A percentile compares a stretch with the other conserved stretches of the same genome.
Evolutionary conservation across 2,113 vertebrate species (phyloP).

Genomic region (Girardinichthys multiradiatus): DNA sequence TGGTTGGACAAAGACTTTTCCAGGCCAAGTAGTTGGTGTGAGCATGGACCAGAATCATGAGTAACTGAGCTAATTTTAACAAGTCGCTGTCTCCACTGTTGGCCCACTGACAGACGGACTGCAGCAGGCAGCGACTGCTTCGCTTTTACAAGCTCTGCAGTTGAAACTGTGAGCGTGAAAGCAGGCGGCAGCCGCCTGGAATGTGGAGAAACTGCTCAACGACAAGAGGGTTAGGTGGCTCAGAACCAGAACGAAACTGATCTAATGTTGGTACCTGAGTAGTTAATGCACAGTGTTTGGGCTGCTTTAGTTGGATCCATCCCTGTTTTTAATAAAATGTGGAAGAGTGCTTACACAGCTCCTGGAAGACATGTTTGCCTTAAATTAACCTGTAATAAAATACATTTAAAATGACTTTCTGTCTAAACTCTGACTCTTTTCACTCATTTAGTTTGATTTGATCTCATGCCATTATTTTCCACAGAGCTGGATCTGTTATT

Average conservation of each 20-base stretch:
- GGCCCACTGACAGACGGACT: constrained; percentile 38
- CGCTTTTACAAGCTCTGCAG: constrained; percentile 2
- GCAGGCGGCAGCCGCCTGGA: background rate
- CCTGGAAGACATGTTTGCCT: background rate
- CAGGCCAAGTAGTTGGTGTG: accelerated
- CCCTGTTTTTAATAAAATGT: background rate
- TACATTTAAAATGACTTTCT: background rate
- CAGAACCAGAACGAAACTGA: background rate
- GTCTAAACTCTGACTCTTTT: background rate
- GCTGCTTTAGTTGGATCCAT: background rate
- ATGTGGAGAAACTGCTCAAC: background rate
- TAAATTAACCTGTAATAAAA: background rate
- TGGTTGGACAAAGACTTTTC: background rate
- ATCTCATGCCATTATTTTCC: background rate
- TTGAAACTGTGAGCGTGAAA: background rate
- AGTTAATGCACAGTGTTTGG: background rate
- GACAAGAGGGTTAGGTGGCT: background rate
- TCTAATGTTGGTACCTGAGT: background rate
- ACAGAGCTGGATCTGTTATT: background rate
- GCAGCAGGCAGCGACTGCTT: constrained; percentile 31
- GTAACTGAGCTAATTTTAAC: constrained; percentile 21
- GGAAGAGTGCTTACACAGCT: background rate
- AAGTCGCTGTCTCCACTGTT: constrained; percentile 3
- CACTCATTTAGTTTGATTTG: background rate
- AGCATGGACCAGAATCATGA: background rate